Evolutionary conservation across 2,113 vertebrate species (phyloP).

Genomic region (Vicugna pacos): DNA sequence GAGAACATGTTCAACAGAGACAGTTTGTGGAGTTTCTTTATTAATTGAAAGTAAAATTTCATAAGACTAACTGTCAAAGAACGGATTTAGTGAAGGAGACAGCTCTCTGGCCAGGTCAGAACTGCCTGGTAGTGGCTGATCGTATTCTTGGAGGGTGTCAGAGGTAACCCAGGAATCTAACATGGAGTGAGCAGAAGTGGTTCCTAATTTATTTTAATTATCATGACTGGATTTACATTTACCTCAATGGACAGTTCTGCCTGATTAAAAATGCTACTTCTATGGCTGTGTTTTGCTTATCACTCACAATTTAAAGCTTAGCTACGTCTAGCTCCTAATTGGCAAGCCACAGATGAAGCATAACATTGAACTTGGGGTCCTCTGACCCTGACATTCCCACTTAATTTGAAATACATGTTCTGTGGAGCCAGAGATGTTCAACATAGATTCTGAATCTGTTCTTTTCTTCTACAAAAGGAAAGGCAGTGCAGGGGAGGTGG

Average conservation of each 20-base stretch:
- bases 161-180: conserved; percentile 28
- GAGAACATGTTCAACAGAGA: rapidly evolving
- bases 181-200: background rate
- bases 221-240: conserved; percentile 37
- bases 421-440: background rate
- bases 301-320: conserved; percentile 47
- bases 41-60: background rate
- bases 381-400: background rate
- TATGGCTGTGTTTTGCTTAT: background rate
- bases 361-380: background rate
- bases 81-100: background rate
- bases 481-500: background rate
- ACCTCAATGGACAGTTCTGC: conserved; percentile 61
- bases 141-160: background rate
- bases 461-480: background rate
- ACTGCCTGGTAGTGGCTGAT: background rate
- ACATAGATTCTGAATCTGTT: background rate
- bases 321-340: conserved; percentile 48
- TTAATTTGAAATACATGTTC: background rate
- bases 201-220: conserved; percentile 71
- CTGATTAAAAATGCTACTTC: conserved; percentile 74
- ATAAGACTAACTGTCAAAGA: conserved; percentile 42
- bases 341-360: background rate
- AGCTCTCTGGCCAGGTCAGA: background rate
- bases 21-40: conserved; percentile 25